These are phyloP conservation scores for Drosophila emarginata DNA, from an alignment of 2,888 invertebrate genomes.

Conservation along the genomic window DNA sequence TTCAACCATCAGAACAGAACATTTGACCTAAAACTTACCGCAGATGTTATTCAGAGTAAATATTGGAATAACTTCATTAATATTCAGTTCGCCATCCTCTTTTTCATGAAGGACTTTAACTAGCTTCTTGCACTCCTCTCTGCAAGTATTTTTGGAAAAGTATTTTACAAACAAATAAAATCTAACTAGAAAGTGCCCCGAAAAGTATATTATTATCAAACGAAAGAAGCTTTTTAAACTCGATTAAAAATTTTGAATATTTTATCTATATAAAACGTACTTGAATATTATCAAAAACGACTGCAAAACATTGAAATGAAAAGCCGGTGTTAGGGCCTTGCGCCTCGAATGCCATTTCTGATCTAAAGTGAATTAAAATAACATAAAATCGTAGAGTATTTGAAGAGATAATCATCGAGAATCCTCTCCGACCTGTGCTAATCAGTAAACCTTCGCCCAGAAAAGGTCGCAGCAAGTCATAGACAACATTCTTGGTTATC, in stretches of 20 bases:
- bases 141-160: constrained; percentile 25
- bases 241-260: too few relatives aligned
- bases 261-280: constrained; percentile 38
- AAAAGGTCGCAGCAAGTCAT: constrained; percentile 83
- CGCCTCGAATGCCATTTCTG: constrained; percentile 87
- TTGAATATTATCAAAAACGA: constrained; percentile 83
- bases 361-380: constrained; percentile 44
- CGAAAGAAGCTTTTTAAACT: too few relatives aligned
- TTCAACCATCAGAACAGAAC: neutral
- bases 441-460: constrained; percentile 83
- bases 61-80: constrained; percentile 66
- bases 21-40: constrained; percentile 42
- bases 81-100: constrained; percentile 15
- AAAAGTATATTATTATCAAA: too few relatives aligned
- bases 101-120: constrained; percentile 41
- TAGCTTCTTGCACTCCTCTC: constrained; percentile 74
- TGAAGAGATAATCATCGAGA: too few relatives aligned
- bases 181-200: too few relatives aligned
- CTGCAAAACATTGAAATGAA: constrained; percentile 90
- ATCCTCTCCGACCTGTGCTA: constrained; percentile 76
- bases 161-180: neutral
- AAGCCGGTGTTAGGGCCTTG: constrained; percentile 89
- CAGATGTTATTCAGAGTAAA: constrained; percentile 74
- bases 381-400: too few relatives aligned
- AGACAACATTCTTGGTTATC: constrained; percentile 83